Conservation (phyloP, 2,113 vertebrate species). For the Tupaia tana region DNA sequence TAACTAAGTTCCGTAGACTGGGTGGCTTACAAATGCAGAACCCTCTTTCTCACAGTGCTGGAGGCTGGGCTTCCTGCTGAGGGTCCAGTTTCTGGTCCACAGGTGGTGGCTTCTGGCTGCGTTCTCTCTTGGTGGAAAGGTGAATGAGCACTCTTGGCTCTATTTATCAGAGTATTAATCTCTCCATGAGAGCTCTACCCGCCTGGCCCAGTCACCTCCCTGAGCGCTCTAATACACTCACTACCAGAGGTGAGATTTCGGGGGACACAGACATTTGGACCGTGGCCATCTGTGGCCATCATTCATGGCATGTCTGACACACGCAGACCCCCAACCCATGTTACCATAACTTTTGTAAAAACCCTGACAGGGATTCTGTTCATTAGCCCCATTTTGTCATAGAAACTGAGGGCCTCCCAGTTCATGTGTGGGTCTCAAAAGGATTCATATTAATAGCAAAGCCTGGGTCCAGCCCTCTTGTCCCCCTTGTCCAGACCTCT, state of each 20-base stretch:
- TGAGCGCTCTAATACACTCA: neutral
- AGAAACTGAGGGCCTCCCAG: neutral
- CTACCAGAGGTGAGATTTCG: neutral
- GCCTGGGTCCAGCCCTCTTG: neutral
- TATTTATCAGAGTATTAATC: neutral
- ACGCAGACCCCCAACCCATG: neutral
- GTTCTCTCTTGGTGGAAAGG: neutral
- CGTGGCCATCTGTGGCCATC: neutral
- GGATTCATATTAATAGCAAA: neutral
- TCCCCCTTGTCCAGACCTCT: neutral
- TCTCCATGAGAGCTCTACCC: neutral
- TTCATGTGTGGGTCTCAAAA: neutral
- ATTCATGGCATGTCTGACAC: neutral
- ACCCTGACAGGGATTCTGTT: neutral
- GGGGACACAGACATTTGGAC: neutral
- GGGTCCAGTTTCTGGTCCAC: neutral
- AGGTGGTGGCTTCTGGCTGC: neutral
- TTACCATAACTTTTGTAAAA: constrained; percentile 13
- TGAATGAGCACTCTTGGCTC: neutral
- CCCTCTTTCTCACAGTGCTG: neutral
- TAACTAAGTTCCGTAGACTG: neutral
- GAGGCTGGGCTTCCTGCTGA: neutral
- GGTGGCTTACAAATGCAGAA: neutral
- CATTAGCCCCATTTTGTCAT: neutral
- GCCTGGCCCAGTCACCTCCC: neutral